Base-by-base conservation (phyloP, 1,140 invertebrate species). In the Drosophila pruinosa region DNA sequence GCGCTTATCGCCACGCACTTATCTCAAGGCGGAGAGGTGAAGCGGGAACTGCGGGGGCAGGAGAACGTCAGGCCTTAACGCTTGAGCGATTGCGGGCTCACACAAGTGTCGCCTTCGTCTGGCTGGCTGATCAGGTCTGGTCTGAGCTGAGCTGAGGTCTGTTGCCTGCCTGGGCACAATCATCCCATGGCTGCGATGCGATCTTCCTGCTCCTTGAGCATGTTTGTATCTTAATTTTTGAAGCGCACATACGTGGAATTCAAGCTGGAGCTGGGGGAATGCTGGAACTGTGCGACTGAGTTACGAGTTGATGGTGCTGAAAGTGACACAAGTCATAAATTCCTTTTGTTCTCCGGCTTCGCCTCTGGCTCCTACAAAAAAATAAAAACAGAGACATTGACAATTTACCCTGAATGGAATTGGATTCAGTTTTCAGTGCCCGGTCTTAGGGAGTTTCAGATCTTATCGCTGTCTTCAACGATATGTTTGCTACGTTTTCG, bases 281-380 rank as follows among this genome's bases (percentile, higher is more conserved):
- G 69, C 52, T 63, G 53, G 50, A 57, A 57, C 31, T 57, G 54
- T 56, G 83, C 78, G 75, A 72, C 82, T 90, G 76, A 90, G 72
- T 90, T 88, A 88, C 82, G 76, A 72, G 82, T 90, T 88, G 88
- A 77, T 90, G 88, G 82, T 89, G 82, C 88, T 80, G 76, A 72
- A 89, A 83, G 73, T 88, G 88, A 90, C 88, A 90, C 88, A 90
- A 90, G 88, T 89, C 88, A 89, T 89, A 89, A 89, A 89, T 89
- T 89, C 86, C 81, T 77, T 86, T 89, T 77, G 72, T 85, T 54
- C 58, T 52, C 47, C 26, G 24, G 28, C 57, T 8, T 7, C 26
- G 17, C 4, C n/a, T 70, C 47, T 12, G 31, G 19, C 28, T 58
- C n/a, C 26, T 34, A 17, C 6, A 17, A 39, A 45, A 47, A 19